Evolutionary conservation across 2,888 invertebrate genomes (phyloP).

Genomic region (Lysandra coridon): DNA sequence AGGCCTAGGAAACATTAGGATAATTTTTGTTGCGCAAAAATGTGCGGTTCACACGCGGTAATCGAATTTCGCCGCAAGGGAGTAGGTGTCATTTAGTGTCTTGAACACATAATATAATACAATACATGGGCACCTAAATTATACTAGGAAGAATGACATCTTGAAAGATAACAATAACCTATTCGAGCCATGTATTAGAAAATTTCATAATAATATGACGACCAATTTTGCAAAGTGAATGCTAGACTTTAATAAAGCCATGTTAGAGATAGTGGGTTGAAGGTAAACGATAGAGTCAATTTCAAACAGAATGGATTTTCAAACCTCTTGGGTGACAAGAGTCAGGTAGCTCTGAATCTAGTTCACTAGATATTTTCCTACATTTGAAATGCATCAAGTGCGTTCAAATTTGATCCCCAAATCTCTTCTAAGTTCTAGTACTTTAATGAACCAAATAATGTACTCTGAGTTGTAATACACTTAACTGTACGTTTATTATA

Average conservation of each 20-base stretch:
- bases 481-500: too few species aligned
- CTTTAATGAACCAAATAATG: background rate
- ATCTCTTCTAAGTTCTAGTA: background rate
- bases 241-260: background rate
- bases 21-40: too few species aligned
- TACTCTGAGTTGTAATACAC: too few species aligned
- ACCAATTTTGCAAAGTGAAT: background rate
- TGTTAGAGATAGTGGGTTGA: background rate
- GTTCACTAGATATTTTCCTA: background rate
- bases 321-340: constrained; percentile 24
- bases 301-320: constrained; percentile 21
- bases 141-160: too few species aligned
- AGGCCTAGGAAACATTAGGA: too few species aligned
- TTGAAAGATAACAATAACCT: too few species aligned
- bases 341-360: constrained; percentile 5
- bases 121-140: too few species aligned
- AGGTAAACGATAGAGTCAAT: constrained; percentile 17
- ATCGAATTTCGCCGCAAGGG: too few species aligned
- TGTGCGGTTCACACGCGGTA: too few species aligned
- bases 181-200: too few species aligned
- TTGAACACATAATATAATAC: too few species aligned
- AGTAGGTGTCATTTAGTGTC: too few species aligned
- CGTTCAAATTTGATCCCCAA: background rate
- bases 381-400: background rate
- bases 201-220: background rate